Evolutionary conservation across 2,113 vertebrate species (phyloP), one percentile per base, ranked within the genome.

Genomic region (Anseranas semipalmata): DNA sequence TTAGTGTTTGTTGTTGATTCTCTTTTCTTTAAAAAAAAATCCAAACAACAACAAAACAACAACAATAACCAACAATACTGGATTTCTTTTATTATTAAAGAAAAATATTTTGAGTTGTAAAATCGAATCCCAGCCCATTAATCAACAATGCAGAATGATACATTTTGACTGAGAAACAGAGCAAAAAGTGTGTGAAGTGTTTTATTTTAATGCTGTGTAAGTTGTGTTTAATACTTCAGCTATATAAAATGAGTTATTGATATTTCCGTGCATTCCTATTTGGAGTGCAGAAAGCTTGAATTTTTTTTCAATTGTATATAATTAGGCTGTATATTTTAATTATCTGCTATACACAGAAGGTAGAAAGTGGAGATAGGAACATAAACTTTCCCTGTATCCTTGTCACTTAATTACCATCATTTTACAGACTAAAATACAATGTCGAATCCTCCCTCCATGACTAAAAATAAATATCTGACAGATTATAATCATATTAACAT

Each of bases 241-340:
- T 74, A 41, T 19, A 80, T 73, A 88, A 94, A 96, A 96, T 92
- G 82, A 95, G 17, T 76, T 95, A 92, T 43, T 66, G 70, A 86
- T 75, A 94, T 94, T 89, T 91, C 77, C 81, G 75, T 82, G 43
- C 56, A 60, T 70, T 94, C 33, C 10, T 74, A 73, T 62, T 79
- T 63, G 33, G 58, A 82, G 25, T 21, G 39, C 62, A 87, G 73
- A 93, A 89, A 96, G 18, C 28, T 87, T 89, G 28, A 48, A 13
- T 48, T 15, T 46, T 80, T 87, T 89, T 89, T 83, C 19, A 41
- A 90, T 83, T 89, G 46, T 86, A 48, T 84, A 66, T 50, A 87
- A 94, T 87, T 84, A 88, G 45, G 33, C 70, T 90, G 50, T 92
- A 96, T 88, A 89, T 94, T 92, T 89, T 92, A 96, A 84, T 87